Evolutionary conservation across 2,888 invertebrate genomes (phyloP).

Genomic region (Drosophila glabriapex): DNA sequence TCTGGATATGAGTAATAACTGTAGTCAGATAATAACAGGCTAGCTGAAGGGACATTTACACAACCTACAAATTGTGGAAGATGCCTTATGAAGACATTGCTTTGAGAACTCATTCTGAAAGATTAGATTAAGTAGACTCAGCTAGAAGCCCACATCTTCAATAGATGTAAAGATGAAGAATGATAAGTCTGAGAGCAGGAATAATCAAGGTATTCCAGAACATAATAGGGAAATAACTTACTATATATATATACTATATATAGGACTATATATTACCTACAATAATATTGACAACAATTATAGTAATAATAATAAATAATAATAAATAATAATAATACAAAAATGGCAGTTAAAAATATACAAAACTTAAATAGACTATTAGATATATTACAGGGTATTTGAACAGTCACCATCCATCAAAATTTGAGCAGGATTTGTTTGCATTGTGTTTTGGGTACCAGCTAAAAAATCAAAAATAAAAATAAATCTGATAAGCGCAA

Average conservation of each 20-base stretch:
- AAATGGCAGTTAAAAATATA: neutral
- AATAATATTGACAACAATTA: too few species aligned
- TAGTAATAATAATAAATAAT: too few species aligned
- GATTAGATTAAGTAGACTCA: neutral
- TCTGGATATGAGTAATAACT: neutral
- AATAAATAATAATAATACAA: neutral
- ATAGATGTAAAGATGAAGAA: neutral
- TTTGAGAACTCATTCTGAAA: neutral
- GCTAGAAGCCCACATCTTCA: neutral
- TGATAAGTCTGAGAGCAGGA: neutral
- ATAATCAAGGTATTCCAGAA: neutral
- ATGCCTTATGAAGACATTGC: neutral
- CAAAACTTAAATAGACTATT: neutral
- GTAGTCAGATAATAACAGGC: neutral
- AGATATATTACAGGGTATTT: conserved; percentile 31
- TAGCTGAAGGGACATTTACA: neutral
- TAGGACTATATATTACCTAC: too few species aligned
- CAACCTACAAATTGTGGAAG: neutral
- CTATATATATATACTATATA: too few species aligned
- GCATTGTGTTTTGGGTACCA: conserved; percentile 35
- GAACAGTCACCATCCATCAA: neutral
- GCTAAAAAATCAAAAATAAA: conserved; percentile 78
- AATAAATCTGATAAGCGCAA: conserved; percentile 80
- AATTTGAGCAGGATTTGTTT: conserved; percentile 2
- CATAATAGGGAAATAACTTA: neutral